Evolutionary conservation across 2,888 invertebrate genomes (phyloP), one percentile per base, ranked within the genome.

Genomic region (Malthinus flaveolus): DNA sequence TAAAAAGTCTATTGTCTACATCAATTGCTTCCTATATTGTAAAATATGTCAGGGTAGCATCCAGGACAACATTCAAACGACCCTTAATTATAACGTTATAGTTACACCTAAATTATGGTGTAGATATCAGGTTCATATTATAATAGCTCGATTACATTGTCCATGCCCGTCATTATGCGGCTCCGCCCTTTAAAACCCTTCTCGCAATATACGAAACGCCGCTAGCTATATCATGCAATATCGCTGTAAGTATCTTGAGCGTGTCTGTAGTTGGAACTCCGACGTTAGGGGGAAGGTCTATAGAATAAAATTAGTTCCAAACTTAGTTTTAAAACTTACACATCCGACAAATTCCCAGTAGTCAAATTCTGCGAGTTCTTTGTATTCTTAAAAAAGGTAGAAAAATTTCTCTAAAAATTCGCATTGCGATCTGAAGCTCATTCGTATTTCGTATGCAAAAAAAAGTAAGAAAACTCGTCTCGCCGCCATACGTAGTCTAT

Each of bases 61-160:
- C 32, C 31, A 42, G 46, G 46, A 36, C 35, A 36, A 31, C 36
- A 33, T 46, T 23, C 46, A 49, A 58, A 61, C 58, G 58, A 46
- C 58, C 51, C 55, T 56, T 61, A 55, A 61, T 61, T 61, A 61
- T 61, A 61, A 59, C 59, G 59, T 64, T 64, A 63, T 59, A 56
- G 62, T 60, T 61, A 59, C 56, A 42, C 53, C 51, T 50, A 66
- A 66, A 66, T 66, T 66, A 63, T 59, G 56, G 65, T 63, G 63
- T 62, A 60, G 62, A 54, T 65, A 65, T 65, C 66, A 58, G 64
- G 54, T 52, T 60, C 59, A 53, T 56, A 66, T 67, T 67, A 65
- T 67, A 65, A 56, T 60, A 59, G 51, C 48, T 59, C 60, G 63
- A 65, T 65, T 65, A 63, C 49, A 63, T 63, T 60, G 57, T 55